A percentile compares a stretch with the other conserved stretches of the same genome.
These are phyloP conservation scores for Acrobasis consociella DNA, from an alignment of 2,888 invertebrate species.

Conservation along the genomic window DNA sequence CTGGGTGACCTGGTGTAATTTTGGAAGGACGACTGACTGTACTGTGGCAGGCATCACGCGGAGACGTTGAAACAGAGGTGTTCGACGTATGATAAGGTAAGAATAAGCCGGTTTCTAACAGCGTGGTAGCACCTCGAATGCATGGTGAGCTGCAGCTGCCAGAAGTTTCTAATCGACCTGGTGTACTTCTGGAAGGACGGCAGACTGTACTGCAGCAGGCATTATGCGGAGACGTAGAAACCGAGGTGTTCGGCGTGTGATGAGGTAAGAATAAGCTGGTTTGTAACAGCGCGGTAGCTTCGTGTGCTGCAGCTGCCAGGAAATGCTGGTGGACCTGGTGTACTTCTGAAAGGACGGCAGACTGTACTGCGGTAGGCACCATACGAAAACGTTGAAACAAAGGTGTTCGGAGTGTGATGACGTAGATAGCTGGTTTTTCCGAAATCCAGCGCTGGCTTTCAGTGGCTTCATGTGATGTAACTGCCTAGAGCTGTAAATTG, in stretches of 20 bases:
- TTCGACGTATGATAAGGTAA: slow-evolving; percentile 98
- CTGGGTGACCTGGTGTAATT: slow-evolving; percentile 99
- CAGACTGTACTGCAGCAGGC: slow-evolving; percentile 96
- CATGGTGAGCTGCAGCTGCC: not conserved
- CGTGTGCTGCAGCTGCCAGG: not conserved
- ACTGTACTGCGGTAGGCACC: too few relatives aligned
- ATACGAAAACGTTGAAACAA: too few relatives aligned
- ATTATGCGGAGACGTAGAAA: slow-evolving; percentile 98
- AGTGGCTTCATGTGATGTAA: too few relatives aligned
- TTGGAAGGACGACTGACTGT: slow-evolving; percentile 93
- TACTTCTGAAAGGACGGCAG: too few relatives aligned
- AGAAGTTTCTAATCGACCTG: slow-evolving; percentile 94
- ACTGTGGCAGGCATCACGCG: slow-evolving; percentile 98
- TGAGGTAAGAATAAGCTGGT: slow-evolving; percentile 85
- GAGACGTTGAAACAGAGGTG: slow-evolving; percentile 98
- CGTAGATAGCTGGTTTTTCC: too few relatives aligned
- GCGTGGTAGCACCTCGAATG: not conserved
- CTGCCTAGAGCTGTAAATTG: too few relatives aligned
- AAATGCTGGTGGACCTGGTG: not conserved
- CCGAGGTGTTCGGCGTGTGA: slow-evolving; percentile 98
- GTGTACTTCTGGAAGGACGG: slow-evolving; percentile 98
- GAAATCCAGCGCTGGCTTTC: too few relatives aligned
- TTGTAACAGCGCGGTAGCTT: too few relatives aligned
- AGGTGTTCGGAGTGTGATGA: too few relatives aligned
- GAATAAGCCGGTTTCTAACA: slow-evolving; percentile 4